These are phyloP conservation scores for Poeciliopsis turneri DNA, from an alignment of 2,797 vertebrate genomes.

Conservation along the genomic window DNA sequence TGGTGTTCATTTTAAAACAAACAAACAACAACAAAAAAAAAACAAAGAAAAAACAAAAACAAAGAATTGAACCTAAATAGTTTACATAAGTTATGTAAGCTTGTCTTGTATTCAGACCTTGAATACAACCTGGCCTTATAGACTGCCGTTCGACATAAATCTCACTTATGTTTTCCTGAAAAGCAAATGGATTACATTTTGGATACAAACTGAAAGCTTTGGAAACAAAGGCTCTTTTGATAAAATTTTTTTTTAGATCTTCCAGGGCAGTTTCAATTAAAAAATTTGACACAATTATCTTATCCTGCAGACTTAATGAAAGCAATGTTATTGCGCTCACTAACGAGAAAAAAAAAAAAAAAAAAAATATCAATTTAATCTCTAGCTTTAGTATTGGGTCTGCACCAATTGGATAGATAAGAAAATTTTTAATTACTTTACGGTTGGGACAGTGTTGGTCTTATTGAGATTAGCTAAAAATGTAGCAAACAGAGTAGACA, in stretches of 20 bases:
- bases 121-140: neutral
- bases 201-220: neutral
- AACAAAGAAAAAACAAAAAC: too few species aligned
- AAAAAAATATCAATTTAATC: neutral
- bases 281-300: neutral
- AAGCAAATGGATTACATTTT: neutral
- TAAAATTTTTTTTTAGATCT: neutral
- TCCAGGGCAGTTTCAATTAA: neutral
- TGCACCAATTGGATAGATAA: constrained; percentile 4
- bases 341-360: neutral
- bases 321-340: neutral
- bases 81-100: neutral
- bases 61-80: neutral
- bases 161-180: neutral
- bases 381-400: neutral
- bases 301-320: neutral
- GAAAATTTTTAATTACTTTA: neutral
- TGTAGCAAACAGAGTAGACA: neutral
- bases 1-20: neutral
- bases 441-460: neutral
- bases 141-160: neutral
- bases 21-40: neutral
- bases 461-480: neutral
- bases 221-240: neutral
- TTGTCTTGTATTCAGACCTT: too few species aligned